Evolutionary conservation across 53 echinoderm and acorn worm species (phyloP), one percentile per base, ranked within the genome.

Genomic region (Apostichopus leukothele): DNA sequence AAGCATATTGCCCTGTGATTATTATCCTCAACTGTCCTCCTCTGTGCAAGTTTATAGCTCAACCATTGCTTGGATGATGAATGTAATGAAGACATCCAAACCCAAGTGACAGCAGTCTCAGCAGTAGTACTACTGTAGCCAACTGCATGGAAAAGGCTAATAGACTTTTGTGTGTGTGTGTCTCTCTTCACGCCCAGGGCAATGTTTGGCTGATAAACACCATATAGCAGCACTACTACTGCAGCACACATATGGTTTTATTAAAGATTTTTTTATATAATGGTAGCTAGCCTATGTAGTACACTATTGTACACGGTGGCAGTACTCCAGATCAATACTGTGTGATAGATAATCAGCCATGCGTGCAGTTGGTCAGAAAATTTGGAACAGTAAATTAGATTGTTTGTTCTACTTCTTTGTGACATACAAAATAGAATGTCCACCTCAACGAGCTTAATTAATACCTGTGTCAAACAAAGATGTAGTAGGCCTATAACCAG

Each of bases 201-300:
- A 81, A 6, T 81, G 81, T 81, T 81, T 81, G 60, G 54, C 55
- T 81, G 81, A 59, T 79, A 39, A 79, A 79, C 79, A 79, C 50
- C 16, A 16, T 63, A 16, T 63, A 11, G 11, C 63, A 11, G 51
- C 79, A 78, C 16, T 54, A 9, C 51, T 77, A 26, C 52, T 51
- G 50, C 52, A 16, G 9, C 51, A 52, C 52, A 51, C 77, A 77
- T 81, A 81, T 54, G 55, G 21, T 39, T 81, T 81, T 54, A 81
- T 55, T 81, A 81, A 81, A 81, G 54, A 54, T 54, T 21, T 71
- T n/a, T 19, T 39, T 39, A 39, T 63, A 63, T 63, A 3, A 16
- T 13, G 63, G 63, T 63, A 63, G 63, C 8, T 16, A 63, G 16
- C 63, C 11, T 63, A 63, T 11, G 63, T 63, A 63, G 12, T 63